Base-by-base conservation (phyloP, 2,797 vertebrate species). In the Lerista edwardsae region DNA sequence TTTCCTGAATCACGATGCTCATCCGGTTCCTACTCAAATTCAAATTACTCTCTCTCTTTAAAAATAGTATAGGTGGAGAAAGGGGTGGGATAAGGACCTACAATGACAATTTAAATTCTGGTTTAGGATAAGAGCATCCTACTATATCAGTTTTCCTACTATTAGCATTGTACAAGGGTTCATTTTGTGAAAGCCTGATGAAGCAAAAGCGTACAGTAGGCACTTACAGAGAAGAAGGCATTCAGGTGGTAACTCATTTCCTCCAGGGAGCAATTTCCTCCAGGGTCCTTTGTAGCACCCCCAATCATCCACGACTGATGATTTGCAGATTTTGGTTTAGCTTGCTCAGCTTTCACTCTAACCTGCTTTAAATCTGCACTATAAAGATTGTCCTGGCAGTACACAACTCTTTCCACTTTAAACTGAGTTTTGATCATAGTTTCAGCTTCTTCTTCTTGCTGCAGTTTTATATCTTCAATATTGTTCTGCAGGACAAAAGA, bases 381-480 rank as follows among this genome's bases (percentile, higher is more conserved):
- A 92, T 98, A 97, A 27, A 93, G 95, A 17, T 79, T 89, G 79
- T 98, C 97, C 90, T 97, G 97, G 39, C 96, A 96, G 87, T 96
- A 98, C 2, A 97, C 95, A 0, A 96, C 90, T 84, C 94, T 47
- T 94, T 98, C 97, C 96, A 97, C 96, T 90, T 91, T 94, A 91
- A 98, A 97, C 89, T 97, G 97, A 47, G 93, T 96, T 34, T 85
- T 93, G 87, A 97, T 84, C 87, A 93, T 83, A 5, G 68, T 23
- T 73, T 97, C 96, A 4, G 97, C 96, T 25, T 19, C 75, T 0
- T 75, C 10, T 78, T 94, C 94, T 34, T 96, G 96, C 5, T 88
- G 77, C 12, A 85, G 67, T 90, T 95, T 97, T 25, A 97, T 95
- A 64, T 79, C 69, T 87, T 97, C 97, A 0, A 97, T 97, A 67